Evolutionary conservation across 2,113 vertebrate genomes (phyloP), one percentile per base, ranked within the genome.

Genomic region (Vulpes vulpes): DNA sequence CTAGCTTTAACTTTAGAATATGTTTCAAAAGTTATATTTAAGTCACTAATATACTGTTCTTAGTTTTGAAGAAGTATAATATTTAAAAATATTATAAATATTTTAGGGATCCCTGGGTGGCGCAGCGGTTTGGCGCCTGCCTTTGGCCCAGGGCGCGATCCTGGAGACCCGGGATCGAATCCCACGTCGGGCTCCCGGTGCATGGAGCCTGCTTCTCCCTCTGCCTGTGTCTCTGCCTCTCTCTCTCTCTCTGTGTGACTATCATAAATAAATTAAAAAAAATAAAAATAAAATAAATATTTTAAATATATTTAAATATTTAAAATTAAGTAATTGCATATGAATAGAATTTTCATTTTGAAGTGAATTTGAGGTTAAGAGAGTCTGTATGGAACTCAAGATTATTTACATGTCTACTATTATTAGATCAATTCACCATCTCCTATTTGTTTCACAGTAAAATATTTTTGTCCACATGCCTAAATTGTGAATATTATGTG

Each of bases 351-450:
- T 91, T 96, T 64, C 8, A 2, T 65, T 71, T 89, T 88, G 35
- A 74, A 92, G 9, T 82, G 1, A 83, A 94, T 88, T 79, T 69
- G 55, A 95, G 38, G 8, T 80, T 93, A 78, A 15, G 62, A 90
- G 35, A 69, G 17, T 55, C 49, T 76, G 0, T 96, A 62, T 95
- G 53, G 92, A 96, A 55, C 19, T 95, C 51, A 88, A 30, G 51
- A 79, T 89, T 95, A 89, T 82, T 94, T 3, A 91, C 25, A 87
- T 94, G 88, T 95, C 35, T 79, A 20, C 38, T 71, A 22, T 74
- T 73, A 83, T 79, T 93, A 95, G 81, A 64, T 8, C 69, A 81
- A 25, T 65, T 89, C 1, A 62, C 11, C n/a, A 0, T 60, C 20
- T 74, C 11, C 35, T 67, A 92, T 96, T 91, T 22, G 64, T 83